Evolutionary conservation across 2,888 invertebrate genomes (phyloP).

Genomic region (Diaphora mendica): DNA sequence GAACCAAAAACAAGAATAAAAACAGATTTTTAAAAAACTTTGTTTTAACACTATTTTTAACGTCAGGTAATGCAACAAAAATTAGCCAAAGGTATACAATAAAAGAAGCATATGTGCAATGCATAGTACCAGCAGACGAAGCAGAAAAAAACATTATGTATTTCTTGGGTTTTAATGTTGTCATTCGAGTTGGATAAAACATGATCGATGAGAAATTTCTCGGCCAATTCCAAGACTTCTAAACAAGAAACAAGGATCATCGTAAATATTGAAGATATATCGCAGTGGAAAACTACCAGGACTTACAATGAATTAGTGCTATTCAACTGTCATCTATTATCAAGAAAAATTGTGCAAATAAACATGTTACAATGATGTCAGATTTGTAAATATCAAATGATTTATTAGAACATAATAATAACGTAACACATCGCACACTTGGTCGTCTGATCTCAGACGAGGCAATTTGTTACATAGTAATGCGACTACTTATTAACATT

Average conservation of each 20-base stretch:
- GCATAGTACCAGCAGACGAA: neutral
- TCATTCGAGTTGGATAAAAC: neutral
- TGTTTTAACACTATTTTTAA: neutral
- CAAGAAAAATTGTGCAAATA: neutral
- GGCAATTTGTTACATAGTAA: neutral
- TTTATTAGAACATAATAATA: neutral
- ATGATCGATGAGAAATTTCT: constrained; percentile 1
- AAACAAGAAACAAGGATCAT: neutral
- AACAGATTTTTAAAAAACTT: neutral
- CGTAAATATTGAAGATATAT: neutral
- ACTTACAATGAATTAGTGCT: neutral
- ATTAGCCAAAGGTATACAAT: neutral
- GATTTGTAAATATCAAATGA: neutral
- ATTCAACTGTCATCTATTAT: neutral
- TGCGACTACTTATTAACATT: neutral
- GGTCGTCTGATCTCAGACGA: neutral
- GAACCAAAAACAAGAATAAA: neutral
- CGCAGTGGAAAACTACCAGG: neutral
- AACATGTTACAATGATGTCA: neutral
- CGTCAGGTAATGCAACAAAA: neutral
- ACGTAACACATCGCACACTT: neutral
- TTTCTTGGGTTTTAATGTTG: neutral
- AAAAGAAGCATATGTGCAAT: neutral
- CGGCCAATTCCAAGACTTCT: neutral
- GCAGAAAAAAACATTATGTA: neutral